A percentile compares a stretch with the other conserved stretches of the same genome.
phyloP scores from a whole-genome alignment of 1,140 invertebrate species.

The Triops cancriformis region DNA sequence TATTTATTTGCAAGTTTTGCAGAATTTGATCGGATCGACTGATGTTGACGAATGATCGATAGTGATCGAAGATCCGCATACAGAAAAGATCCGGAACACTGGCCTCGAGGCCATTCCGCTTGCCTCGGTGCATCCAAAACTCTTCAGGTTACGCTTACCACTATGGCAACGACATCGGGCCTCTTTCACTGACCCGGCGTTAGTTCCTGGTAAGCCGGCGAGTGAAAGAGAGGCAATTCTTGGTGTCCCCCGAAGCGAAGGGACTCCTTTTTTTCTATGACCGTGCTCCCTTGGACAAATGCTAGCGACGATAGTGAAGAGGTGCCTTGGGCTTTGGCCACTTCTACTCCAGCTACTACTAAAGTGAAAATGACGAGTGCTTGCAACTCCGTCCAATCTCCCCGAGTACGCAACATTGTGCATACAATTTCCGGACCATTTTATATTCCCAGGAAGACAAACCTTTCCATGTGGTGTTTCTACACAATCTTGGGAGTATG shows the following conservation, averaged over 20 bases:
- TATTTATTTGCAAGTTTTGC: no score
- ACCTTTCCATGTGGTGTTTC: not conserved
- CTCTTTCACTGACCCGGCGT: not conserved
- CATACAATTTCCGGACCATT: not conserved
- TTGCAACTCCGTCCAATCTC: not conserved
- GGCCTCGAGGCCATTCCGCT: not conserved
- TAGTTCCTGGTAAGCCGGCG: not conserved
- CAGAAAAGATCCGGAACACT: no score
- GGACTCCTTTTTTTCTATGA: not conserved
- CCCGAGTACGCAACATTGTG: not conserved
- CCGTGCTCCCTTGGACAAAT: not conserved
- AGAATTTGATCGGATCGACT: no score
- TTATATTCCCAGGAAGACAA: not conserved
- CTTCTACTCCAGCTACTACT: not conserved
- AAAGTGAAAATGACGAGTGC: not conserved
- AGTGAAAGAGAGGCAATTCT: no score
- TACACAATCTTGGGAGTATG: not conserved
- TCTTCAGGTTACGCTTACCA: not conserved
- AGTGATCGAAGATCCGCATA: no score
- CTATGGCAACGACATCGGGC: not conserved
- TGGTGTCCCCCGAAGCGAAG: not conserved
- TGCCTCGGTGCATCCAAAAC: not conserved
- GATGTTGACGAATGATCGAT: no score
- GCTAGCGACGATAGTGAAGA: not conserved
- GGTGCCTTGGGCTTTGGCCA: conserved; percentile 2